A percentile compares a stretch with the other conserved stretches of the same genome.
phyloP scores from a whole-genome alignment of 2,888 invertebrate species.

The Nomada hirtipes region DNA sequence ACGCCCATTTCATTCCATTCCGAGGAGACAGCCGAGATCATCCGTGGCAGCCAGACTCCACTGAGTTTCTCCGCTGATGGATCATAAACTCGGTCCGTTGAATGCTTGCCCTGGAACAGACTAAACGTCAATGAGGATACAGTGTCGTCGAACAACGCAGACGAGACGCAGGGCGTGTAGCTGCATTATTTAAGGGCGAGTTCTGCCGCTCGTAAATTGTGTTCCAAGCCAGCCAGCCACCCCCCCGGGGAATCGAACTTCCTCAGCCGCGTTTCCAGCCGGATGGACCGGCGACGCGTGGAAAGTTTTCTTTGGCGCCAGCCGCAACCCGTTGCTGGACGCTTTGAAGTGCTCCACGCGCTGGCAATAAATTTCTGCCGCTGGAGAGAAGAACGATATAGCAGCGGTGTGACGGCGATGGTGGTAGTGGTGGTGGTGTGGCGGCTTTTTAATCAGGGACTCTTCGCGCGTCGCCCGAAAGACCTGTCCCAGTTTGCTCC shows the following conservation, averaged over 20 bases:
- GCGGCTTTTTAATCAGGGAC: slow-evolving; percentile 58
- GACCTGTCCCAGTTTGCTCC: slow-evolving; percentile 54
- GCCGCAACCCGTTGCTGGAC: slow-evolving; percentile 5
- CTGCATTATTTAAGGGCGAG: slow-evolving; percentile 42
- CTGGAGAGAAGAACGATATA: slow-evolving; percentile 38
- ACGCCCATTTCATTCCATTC: slow-evolving; percentile 1
- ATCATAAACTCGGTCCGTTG: slow-evolving; percentile 31
- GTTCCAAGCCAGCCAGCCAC: background rate
- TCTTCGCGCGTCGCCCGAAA: slow-evolving; percentile 48
- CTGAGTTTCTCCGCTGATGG: background rate
- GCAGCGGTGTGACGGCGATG: slow-evolving; percentile 2
- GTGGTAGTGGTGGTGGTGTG: no score
- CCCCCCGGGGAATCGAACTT: slow-evolving; percentile 36
- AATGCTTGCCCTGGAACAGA: slow-evolving; percentile 5
- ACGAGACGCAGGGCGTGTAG: background rate
- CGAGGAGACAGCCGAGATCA: background rate
- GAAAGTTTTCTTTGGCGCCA: slow-evolving; percentile 56
- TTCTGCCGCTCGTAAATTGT: slow-evolving; percentile 36
- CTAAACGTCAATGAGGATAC: background rate
- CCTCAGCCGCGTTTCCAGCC: background rate
- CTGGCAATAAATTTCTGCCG: slow-evolving; percentile 57
- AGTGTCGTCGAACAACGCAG: slow-evolving; percentile 2
- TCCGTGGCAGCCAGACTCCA: background rate
- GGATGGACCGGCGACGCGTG: slow-evolving; percentile 24
- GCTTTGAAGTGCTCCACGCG: slow-evolving; percentile 62